Conservation (phyloP, 2,113 vertebrate genomes). For the Chitala chitala region DNA sequence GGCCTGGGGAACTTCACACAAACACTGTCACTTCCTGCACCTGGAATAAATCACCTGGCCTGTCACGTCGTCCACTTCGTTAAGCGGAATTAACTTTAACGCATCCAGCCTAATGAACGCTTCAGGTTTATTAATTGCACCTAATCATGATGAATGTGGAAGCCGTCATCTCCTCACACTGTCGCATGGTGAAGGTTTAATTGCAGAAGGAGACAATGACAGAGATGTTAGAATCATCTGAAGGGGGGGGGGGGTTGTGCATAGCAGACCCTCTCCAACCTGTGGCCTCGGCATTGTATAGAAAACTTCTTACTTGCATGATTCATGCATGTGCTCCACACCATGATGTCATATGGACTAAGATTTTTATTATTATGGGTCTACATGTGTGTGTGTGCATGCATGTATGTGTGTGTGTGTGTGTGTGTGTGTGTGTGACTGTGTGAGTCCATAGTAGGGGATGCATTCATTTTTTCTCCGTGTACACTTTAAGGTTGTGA, state of each 20-base stretch:
- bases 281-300: too few relatives aligned
- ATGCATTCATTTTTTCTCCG: too few relatives aligned
- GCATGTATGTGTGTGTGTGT: too few relatives aligned
- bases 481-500: too few relatives aligned
- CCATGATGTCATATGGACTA: too few relatives aligned
- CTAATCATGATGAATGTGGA: constrained; percentile 47
- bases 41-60: constrained; percentile 62
- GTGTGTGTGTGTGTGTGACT: too few relatives aligned
- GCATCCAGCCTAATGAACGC: constrained; percentile 42
- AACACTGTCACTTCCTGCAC: constrained; percentile 54
- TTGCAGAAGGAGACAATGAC: constrained; percentile 24
- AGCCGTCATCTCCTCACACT: constrained; percentile 33
- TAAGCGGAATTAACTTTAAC: constrained; percentile 40
- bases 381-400: too few relatives aligned
- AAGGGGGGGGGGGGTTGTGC: background rate
- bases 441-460: too few relatives aligned
- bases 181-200: constrained; percentile 27
- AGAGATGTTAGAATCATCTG: background rate
- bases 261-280: too few relatives aligned
- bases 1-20: constrained; percentile 59
- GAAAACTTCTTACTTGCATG: too few relatives aligned
- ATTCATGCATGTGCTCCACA: too few relatives aligned
- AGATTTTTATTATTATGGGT: too few relatives aligned
- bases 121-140: constrained; percentile 48
- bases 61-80: constrained; percentile 60